A percentile compares a stretch with the other conserved stretches of the same genome.
Evolutionary conservation across 2,797 vertebrate genomes (phyloP).

Genomic region (Brotula barbata): DNA sequence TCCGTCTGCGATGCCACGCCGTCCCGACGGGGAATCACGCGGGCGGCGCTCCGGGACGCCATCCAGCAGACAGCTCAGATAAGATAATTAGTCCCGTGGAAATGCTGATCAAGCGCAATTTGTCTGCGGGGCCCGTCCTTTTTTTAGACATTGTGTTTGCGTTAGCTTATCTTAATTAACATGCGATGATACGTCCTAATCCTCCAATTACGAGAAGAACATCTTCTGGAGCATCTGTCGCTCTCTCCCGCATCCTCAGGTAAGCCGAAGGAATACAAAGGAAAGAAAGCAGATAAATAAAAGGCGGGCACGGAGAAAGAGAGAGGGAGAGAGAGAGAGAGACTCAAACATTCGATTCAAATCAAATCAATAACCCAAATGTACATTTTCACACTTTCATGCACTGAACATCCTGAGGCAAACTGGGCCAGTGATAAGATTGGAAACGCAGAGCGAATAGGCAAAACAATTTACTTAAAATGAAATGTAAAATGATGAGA

Average conservation of each 20-base stretch:
- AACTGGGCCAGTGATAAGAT: too few relatives aligned
- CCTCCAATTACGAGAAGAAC: constrained; percentile 62
- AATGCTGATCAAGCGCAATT: constrained; percentile 42
- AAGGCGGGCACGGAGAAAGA: too few relatives aligned
- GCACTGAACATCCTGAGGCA: too few relatives aligned
- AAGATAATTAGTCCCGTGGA: constrained; percentile 46
- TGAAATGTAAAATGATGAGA: too few relatives aligned
- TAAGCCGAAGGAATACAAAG: constrained; percentile 54
- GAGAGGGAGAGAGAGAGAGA: too few relatives aligned
- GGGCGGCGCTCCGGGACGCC: constrained; percentile 18
- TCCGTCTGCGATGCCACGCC: constrained; percentile 12
- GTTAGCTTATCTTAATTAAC: constrained; percentile 75
- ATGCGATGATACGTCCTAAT: constrained; percentile 63
- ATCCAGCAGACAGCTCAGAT: constrained; percentile 30
- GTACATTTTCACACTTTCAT: too few relatives aligned
- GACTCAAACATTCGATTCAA: too few relatives aligned
- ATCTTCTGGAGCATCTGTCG: constrained; percentile 60
- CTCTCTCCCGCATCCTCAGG: constrained; percentile 58
- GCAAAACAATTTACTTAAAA: too few relatives aligned
- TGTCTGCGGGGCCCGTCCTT: constrained; percentile 49
- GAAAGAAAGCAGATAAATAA: constrained; percentile 23
- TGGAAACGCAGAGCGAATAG: too few relatives aligned
- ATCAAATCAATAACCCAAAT: too few relatives aligned
- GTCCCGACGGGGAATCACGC: neutral
- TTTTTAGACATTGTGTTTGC: constrained; percentile 40